Conservation (phyloP, 2,797 vertebrate species). For the Cirrhinus mrigala region DNA sequence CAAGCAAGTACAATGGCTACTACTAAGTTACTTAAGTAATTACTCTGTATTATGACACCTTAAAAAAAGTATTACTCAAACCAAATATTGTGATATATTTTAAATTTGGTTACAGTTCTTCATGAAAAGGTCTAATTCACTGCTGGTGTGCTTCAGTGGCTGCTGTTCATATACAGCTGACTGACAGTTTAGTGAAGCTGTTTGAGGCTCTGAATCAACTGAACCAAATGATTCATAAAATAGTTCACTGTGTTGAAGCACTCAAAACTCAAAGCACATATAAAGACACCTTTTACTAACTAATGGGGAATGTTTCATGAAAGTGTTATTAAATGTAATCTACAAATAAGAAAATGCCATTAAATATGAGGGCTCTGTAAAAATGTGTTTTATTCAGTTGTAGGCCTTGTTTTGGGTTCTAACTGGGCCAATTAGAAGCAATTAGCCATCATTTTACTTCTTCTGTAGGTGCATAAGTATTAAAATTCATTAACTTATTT, state of each 20-base stretch:
- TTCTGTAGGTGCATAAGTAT: neutral
- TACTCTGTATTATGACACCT: too few relatives aligned
- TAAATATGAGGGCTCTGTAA: neutral
- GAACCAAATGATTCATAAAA: too few relatives aligned
- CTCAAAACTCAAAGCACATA: too few relatives aligned
- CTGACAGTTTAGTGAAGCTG: neutral
- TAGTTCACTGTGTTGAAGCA: too few relatives aligned
- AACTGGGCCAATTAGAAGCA: neutral
- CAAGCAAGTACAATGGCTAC: too few relatives aligned
- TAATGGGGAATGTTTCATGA: neutral
- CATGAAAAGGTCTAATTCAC: too few relatives aligned
- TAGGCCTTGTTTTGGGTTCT: neutral
- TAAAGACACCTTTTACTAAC: neutral
- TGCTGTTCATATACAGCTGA: neutral
- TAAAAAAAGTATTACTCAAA: too few relatives aligned
- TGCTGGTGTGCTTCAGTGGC: neutral
- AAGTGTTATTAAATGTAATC: neutral
- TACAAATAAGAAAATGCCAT: neutral
- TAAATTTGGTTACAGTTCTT: too few relatives aligned
- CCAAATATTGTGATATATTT: too few relatives aligned
- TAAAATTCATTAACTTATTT: neutral
- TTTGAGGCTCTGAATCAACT: too few relatives aligned
- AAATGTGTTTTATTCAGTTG: neutral
- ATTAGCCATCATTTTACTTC: neutral
- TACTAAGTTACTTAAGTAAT: too few relatives aligned